Conservation (phyloP, 2,797 vertebrate species). For the Rhynchotus rufescens region DNA sequence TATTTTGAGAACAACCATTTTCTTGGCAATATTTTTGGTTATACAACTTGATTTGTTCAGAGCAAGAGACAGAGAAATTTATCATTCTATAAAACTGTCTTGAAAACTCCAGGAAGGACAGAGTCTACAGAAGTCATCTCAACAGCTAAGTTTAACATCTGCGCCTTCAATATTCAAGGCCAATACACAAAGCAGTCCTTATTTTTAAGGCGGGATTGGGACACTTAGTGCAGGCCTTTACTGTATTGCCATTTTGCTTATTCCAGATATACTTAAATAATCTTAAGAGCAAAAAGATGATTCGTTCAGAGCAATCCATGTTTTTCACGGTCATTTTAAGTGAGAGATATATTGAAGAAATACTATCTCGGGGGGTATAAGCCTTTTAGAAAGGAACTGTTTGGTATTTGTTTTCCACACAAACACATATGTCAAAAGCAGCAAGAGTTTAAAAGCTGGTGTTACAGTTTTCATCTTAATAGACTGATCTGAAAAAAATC, state of each 20-base stretch:
- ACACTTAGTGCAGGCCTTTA: neutral
- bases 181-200: neutral
- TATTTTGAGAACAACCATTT: neutral
- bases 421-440: neutral
- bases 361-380: neutral
- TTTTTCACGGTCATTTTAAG: neutral
- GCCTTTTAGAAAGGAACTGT: too few relatives aligned
- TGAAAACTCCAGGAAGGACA: neutral
- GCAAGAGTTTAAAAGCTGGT: neutral
- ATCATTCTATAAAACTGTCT: slow-evolving; percentile 1
- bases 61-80: neutral
- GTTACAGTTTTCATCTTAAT: neutral
- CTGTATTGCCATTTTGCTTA: neutral
- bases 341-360: neutral
- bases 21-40: neutral
- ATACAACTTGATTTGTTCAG: neutral
- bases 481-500: neutral
- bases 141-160: neutral
- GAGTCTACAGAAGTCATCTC: neutral
- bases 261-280: neutral
- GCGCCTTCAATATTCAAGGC: neutral
- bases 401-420: neutral
- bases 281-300: neutral
- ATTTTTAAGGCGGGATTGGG: neutral
- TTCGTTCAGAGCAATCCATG: neutral